phyloP scores from a whole-genome alignment of 2,888 invertebrate genomes.

The Drosophila nr. medialis region DNA sequence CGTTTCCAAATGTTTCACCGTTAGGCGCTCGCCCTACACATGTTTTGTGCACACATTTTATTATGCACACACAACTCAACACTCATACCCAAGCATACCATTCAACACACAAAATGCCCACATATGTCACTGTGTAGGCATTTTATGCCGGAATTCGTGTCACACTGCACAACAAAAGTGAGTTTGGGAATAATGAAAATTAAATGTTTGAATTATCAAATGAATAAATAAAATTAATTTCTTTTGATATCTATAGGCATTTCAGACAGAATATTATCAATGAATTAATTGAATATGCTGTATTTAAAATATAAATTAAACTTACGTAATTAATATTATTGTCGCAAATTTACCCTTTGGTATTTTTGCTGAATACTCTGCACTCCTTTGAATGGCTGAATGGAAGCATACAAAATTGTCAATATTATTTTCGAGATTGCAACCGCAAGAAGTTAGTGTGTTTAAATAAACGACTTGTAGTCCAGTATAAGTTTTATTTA shows the following conservation, averaged over 20 bases:
- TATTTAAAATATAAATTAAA: neutral
- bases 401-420: neutral
- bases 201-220: neutral
- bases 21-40: constrained; percentile 58
- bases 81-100: neutral
- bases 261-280: neutral
- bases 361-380: neutral
- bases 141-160: constrained; percentile 46
- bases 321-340: neutral
- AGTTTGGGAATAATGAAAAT: neutral
- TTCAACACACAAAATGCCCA: constrained; percentile 37
- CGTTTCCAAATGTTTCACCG: constrained; percentile 67
- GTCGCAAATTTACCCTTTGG: neutral
- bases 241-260: no score
- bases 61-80: constrained; percentile 71
- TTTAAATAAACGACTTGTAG: neutral
- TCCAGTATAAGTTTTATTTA: neutral
- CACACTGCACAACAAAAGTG: constrained; percentile 56
- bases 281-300: neutral
- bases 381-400: neutral
- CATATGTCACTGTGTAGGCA: constrained; percentile 60
- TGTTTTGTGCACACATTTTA: constrained; percentile 74
- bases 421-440: neutral
- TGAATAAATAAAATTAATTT: neutral
- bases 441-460: neutral